phyloP scores from a whole-genome alignment of 2,888 invertebrate species.

The Rhorus exstirpatorius region DNA sequence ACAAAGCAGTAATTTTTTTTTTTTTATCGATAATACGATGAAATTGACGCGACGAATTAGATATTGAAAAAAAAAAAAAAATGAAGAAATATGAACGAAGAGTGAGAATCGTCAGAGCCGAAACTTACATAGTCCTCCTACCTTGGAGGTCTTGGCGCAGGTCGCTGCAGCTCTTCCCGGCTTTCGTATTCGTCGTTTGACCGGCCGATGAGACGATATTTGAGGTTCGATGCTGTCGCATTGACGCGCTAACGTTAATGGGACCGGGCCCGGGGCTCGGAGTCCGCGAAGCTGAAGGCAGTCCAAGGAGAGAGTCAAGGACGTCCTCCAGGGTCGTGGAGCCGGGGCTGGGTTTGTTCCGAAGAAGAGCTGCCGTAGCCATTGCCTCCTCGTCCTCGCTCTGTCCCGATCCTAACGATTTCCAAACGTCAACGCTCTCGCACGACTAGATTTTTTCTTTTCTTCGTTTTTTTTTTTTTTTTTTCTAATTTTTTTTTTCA shows the following conservation, averaged over 20 bases:
- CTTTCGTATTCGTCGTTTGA: slow-evolving; percentile 79
- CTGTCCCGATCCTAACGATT: slow-evolving; percentile 83
- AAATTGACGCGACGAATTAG: background rate
- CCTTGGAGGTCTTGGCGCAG: slow-evolving; percentile 88
- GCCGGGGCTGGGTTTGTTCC: slow-evolving; percentile 88
- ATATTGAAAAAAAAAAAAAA: slow-evolving; percentile 1
- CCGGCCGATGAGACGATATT: slow-evolving; percentile 60
- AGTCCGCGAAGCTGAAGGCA: slow-evolving; percentile 92
- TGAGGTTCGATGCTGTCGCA: slow-evolving; percentile 80
- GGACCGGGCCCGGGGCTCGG: slow-evolving; percentile 89
- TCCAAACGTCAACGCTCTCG: slow-evolving; percentile 70
- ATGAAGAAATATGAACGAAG: slow-evolving; percentile 65
- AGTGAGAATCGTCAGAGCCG: slow-evolving; percentile 86
- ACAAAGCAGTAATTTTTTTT: slow-evolving; percentile 31
- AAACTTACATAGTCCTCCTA: slow-evolving; percentile 93
- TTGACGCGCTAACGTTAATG: slow-evolving; percentile 79
- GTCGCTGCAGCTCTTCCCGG: slow-evolving; percentile 85
- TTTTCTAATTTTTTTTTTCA: slow-evolving; percentile 22
- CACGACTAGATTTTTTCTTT: slow-evolving; percentile 56
- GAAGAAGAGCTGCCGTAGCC: slow-evolving; percentile 83
- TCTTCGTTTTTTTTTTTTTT: slow-evolving; percentile 35
- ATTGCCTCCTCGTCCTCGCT: slow-evolving; percentile 84
- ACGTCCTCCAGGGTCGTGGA: slow-evolving; percentile 97
- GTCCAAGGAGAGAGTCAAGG: slow-evolving; percentile 95
- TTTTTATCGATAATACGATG: too few species aligned